These are phyloP conservation scores for Bombus cullumanus DNA, from an alignment of 1,140 invertebrate species.

Conservation along the genomic window DNA sequence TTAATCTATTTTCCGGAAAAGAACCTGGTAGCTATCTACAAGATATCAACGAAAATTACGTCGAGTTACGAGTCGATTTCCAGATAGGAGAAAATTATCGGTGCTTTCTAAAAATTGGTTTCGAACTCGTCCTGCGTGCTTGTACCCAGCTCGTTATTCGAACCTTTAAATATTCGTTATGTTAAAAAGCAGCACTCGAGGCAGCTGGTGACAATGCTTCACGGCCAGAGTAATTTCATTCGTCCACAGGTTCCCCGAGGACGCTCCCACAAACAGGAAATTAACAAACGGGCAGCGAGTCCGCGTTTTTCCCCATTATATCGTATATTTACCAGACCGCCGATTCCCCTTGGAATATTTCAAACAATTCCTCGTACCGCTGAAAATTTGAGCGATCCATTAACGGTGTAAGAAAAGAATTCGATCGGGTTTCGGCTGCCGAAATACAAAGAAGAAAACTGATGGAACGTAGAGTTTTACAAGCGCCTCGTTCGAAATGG, in stretches of 20 bases:
- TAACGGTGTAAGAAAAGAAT: neutral
- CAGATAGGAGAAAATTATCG: neutral
- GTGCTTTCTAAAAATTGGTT: neutral
- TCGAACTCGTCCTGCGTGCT: no score
- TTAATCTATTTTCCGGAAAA: constrained; percentile 6
- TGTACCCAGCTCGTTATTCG: no score
- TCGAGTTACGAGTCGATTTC: neutral
- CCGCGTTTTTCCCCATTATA: constrained; percentile 18
- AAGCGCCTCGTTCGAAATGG: neutral
- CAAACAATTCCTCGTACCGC: neutral
- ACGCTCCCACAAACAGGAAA: constrained; percentile 7
- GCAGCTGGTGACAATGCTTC: neutral
- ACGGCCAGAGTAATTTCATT: neutral
- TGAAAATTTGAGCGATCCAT: constrained; percentile 9
- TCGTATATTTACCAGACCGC: constrained; percentile 4
- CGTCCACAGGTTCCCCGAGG: neutral
- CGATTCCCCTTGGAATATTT: neutral
- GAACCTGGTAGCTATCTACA: no score
- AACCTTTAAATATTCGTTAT: constrained; percentile 22
- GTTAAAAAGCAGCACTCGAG: neutral
- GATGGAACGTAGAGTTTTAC: neutral
- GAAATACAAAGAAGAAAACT: neutral
- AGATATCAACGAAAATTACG: neutral
- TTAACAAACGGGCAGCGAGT: constrained; percentile 12
- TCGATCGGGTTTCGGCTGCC: neutral